Evolutionary conservation across 2,797 vertebrate species (phyloP).

Genomic region (Varecia variegata): DNA sequence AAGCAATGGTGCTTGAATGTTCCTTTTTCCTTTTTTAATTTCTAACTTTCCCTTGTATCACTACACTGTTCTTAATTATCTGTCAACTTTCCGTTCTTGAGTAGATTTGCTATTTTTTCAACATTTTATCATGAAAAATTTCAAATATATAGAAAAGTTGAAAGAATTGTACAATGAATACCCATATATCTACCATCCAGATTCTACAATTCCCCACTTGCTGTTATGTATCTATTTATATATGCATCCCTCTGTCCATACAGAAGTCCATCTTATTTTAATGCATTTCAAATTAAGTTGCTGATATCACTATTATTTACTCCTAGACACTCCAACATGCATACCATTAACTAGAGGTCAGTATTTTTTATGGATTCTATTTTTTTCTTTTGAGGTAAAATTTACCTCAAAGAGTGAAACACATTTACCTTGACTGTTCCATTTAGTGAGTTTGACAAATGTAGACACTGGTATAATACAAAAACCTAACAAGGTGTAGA

Average conservation of each 20-base stretch:
- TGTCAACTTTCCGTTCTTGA: background rate
- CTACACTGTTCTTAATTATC: background rate
- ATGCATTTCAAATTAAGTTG: slow-evolving; percentile 16
- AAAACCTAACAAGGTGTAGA: background rate
- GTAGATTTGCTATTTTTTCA: slow-evolving; percentile 15
- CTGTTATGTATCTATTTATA: background rate
- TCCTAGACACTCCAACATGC: background rate
- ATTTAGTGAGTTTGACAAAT: background rate
- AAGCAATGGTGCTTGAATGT: background rate
- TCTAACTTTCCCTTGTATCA: background rate
- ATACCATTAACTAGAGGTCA: slow-evolving; percentile 21
- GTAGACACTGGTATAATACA: background rate
- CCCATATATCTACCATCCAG: background rate
- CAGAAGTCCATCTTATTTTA: background rate
- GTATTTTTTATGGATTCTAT: background rate
- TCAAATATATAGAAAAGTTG: background rate
- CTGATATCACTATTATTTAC: background rate
- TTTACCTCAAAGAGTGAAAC: slow-evolving; percentile 21
- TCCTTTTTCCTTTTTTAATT: background rate
- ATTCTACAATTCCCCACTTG: background rate
- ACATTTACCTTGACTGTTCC: background rate
- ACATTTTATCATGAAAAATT: slow-evolving; percentile 10
- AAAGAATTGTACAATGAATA: background rate
- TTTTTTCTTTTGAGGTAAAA: slow-evolving; percentile 36
- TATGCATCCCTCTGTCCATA: background rate